Evolutionary conservation across 1,140 invertebrate species (phyloP).

Genomic region (Propsilocerus akamusi): DNA sequence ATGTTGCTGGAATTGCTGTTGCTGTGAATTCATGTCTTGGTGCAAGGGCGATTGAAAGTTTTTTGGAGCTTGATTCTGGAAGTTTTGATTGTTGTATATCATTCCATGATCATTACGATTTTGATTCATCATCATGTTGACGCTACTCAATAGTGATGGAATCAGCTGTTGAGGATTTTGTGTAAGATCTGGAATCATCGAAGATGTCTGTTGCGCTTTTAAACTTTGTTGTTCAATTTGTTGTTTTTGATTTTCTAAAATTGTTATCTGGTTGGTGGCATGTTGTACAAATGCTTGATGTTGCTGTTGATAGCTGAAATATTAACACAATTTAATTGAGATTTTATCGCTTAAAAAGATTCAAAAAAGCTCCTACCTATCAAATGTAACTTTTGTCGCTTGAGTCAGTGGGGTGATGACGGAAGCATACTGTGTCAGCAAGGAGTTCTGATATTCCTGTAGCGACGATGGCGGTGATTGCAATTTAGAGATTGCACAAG

Average conservation of each 20-base stretch:
- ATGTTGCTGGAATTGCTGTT: constrained; percentile 2
- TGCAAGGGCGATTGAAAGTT: not conserved
- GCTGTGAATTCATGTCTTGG: constrained; percentile 9
- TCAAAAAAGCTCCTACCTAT: constrained; percentile 29
- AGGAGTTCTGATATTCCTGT: constrained; percentile 63
- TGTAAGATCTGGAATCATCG: constrained; percentile 11
- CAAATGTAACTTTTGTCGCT: constrained; percentile 55
- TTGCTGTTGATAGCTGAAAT: constrained; percentile 62
- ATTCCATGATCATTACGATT: not conserved
- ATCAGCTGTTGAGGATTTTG: constrained; percentile 8
- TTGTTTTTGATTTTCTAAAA: constrained; percentile 60
- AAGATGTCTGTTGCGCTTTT: constrained; percentile 17
- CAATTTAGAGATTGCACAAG: constrained; percentile 65
- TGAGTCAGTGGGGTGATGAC: constrained; percentile 56
- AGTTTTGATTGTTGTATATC: constrained; percentile 5
- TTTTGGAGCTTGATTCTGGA: not conserved
- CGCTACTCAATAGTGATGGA: constrained; percentile 1
- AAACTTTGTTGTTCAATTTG: constrained; percentile 43
- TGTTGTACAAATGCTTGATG: constrained; percentile 90
- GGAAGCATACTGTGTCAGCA: constrained; percentile 57
- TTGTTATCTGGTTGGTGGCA: constrained; percentile 72
- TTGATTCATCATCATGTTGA: not conserved
- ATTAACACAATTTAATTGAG: not conserved
- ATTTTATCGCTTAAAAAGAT: not conserved
- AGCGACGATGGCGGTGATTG: constrained; percentile 58